Conservation (phyloP, 2,888 invertebrate genomes). For the Hoplodrina ambigua region DNA sequence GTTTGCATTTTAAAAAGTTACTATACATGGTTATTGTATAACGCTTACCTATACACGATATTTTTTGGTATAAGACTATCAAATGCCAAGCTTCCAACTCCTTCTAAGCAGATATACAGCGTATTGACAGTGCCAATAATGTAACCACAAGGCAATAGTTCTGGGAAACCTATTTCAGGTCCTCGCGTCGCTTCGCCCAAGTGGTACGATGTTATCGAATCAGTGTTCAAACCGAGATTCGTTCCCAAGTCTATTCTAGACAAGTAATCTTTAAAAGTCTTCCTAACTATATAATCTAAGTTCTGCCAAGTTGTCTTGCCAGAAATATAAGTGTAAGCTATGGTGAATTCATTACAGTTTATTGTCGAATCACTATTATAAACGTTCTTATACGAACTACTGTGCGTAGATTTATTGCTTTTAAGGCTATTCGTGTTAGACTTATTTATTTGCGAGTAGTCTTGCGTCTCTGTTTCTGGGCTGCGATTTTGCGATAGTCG, state of each 20-base stretch:
- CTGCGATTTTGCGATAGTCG: conserved; percentile 86
- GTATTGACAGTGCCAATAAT: conserved; percentile 96
- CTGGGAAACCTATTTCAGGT: conserved; percentile 95
- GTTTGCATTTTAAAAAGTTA: neutral
- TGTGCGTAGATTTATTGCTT: conserved; percentile 90
- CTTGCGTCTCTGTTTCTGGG: conserved; percentile 85
- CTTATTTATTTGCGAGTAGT: conserved; percentile 85
- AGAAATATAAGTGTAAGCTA: conserved; percentile 97
- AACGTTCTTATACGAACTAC: conserved; percentile 87
- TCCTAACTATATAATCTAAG: conserved; percentile 96
- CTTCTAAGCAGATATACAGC: conserved; percentile 96
- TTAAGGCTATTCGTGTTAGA: conserved; percentile 90
- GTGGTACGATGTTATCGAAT: conserved; percentile 98
- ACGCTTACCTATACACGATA: conserved; percentile 95
- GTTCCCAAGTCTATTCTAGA: conserved; percentile 98
- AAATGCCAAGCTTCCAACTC: conserved; percentile 96
- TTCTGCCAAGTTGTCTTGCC: conserved; percentile 99
- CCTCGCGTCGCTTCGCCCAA: conserved; percentile 96
- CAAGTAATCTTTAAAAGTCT: conserved; percentile 98
- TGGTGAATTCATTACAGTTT: conserved; percentile 93
- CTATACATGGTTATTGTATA: neutral
- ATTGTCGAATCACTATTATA: conserved; percentile 89
- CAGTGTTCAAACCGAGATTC: conserved; percentile 95
- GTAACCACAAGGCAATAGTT: conserved; percentile 98
- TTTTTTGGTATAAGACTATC: conserved; percentile 99